These are phyloP conservation scores for Scaptomyza caliginosa DNA, from an alignment of 2,888 invertebrate genomes.

Conservation along the genomic window DNA sequence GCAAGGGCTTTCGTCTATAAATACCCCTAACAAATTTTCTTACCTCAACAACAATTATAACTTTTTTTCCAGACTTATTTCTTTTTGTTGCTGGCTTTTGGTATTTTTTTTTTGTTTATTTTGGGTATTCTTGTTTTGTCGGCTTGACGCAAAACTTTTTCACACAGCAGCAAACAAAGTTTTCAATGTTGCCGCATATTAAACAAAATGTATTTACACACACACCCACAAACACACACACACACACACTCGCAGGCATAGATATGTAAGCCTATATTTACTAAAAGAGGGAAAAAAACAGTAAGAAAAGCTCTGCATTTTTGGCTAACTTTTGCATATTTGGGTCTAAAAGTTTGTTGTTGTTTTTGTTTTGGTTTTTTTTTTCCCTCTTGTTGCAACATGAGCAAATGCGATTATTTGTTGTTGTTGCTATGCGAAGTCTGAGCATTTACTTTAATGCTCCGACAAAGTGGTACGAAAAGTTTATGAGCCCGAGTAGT, in stretches of 20 bases:
- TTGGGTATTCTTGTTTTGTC: constrained; percentile 39
- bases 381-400: no score
- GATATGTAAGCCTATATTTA: constrained; percentile 17
- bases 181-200: constrained; percentile 74
- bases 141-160: constrained; percentile 59
- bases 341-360: constrained; percentile 54
- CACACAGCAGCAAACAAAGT: constrained; percentile 52
- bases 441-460: constrained; percentile 66
- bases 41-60: constrained; percentile 77
- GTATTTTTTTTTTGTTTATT: constrained; percentile 11
- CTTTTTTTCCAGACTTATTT: constrained; percentile 43
- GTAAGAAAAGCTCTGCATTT: constrained; percentile 50
- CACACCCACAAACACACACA: background rate
- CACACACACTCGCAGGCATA: constrained; percentile 6
- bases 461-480: constrained; percentile 65
- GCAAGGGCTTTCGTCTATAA: constrained; percentile 50
- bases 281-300: constrained; percentile 21
- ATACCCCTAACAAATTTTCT: constrained; percentile 63
- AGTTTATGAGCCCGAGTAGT: constrained; percentile 59
- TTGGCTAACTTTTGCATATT: constrained; percentile 55
- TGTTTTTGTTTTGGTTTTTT: constrained; percentile 40
- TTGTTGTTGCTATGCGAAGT: constrained; percentile 32
- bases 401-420: constrained; percentile 25
- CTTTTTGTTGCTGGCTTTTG: constrained; percentile 29
- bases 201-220: constrained; percentile 51